Evolutionary conservation across 2,888 invertebrate species (phyloP).

Genomic region (Trachelus troglodyta): DNA sequence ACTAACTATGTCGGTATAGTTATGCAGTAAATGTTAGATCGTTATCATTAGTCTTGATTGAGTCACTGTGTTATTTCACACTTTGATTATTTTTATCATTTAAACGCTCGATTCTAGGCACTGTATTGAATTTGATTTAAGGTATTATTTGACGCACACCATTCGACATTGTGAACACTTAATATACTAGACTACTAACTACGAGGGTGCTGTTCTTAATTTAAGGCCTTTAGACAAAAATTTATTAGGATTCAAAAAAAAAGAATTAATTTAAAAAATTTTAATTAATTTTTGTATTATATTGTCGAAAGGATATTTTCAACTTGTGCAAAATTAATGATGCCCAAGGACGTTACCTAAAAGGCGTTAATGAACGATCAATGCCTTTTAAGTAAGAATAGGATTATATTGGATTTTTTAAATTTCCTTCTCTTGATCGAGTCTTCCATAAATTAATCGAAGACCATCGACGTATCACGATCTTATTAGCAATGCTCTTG

Average conservation of each 20-base stretch:
- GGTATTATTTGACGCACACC: neutral
- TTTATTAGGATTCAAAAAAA: neutral
- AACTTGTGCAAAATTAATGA: neutral
- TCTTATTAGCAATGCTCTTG: constrained; percentile 3
- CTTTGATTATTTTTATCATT: neutral
- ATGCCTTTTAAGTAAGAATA: constrained; percentile 3
- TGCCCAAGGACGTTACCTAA: constrained; percentile 4
- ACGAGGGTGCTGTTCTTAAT: neutral
- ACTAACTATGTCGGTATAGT: constrained; percentile 3
- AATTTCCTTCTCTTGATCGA: neutral
- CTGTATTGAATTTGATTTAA: neutral
- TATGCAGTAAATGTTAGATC: neutral
- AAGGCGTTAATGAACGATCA: constrained; percentile 4
- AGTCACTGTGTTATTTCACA: neutral
- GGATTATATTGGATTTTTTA: neutral
- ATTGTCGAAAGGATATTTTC: neutral
- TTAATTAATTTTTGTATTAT: neutral
- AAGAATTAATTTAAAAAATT: neutral
- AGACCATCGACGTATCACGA: constrained; percentile 4
- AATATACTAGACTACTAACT: neutral
- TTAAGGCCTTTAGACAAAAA: neutral
- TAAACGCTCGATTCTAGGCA: neutral
- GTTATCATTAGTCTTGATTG: neutral
- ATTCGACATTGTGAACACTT: neutral
- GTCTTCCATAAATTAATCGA: neutral